Percentiles rank a stretch among this genome's conserved stretches.
These are phyloP conservation scores for Hylia prasina DNA, from an alignment of 2,113 vertebrate species.

Conservation along the genomic window DNA sequence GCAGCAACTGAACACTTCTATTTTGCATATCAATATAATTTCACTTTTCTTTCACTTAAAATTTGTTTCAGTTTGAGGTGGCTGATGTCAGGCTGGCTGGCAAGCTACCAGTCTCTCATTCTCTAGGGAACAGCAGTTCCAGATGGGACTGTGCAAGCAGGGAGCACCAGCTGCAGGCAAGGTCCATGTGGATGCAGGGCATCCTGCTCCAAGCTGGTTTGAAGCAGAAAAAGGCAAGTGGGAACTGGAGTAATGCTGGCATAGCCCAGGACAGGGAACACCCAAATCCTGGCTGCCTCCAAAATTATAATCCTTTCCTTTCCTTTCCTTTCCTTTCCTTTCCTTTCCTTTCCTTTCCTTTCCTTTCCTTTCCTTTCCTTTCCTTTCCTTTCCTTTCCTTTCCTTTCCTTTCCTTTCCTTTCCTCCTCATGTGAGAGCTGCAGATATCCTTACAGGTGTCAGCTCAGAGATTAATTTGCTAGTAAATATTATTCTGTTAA, in stretches of 20 bases:
- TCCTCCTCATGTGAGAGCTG: neutral
- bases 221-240: neutral
- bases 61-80: neutral
- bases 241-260: neutral
- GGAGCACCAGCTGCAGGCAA: neutral
- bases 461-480: neutral
- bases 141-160: neutral
- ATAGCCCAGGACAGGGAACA: neutral
- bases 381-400: neutral
- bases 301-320: neutral
- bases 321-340: neutral
- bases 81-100: neutral
- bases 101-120: neutral
- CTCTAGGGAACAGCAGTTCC: neutral
- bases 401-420: neutral
- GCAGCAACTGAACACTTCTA: neutral
- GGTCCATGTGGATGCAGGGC: neutral
- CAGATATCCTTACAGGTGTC: neutral
- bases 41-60: neutral
- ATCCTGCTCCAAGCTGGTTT: neutral
- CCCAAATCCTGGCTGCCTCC: neutral
- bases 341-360: neutral
- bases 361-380: neutral
- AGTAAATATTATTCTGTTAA: neutral
- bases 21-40: neutral